Evolutionary conservation across 2,113 vertebrate genomes (phyloP).

Genomic region (Prolemur simus): DNA sequence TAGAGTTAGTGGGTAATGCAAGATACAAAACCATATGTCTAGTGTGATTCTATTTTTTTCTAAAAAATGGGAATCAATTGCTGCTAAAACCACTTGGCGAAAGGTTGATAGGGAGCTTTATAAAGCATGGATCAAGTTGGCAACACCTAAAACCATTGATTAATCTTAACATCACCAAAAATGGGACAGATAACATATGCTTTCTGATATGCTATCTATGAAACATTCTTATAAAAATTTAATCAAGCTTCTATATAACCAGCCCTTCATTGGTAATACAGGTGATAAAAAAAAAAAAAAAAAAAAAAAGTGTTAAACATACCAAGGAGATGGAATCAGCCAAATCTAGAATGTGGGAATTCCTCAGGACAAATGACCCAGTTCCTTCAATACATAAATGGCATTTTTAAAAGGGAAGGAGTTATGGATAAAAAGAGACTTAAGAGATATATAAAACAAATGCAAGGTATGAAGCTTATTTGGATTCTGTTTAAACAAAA

Average conservation of each 20-base stretch:
- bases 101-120: not conserved
- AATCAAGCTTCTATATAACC: not conserved
- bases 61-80: not conserved
- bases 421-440: not conserved
- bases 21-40: not conserved
- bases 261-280: conserved; percentile 29
- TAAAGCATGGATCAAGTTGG: not conserved
- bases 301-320: not conserved
- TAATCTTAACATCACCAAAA: not conserved
- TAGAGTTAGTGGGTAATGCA: not conserved
- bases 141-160: not conserved
- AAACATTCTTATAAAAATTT: not conserved
- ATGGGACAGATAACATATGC: not conserved
- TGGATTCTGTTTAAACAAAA: not conserved
- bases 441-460: not conserved
- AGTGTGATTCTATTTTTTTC: not conserved
- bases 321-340: not conserved
- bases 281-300: not conserved
- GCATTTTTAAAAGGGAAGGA: not conserved
- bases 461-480: not conserved
- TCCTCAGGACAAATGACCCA: not conserved
- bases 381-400: conserved; percentile 42
- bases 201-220: not conserved
- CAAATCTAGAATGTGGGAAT: not conserved
- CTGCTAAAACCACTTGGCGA: not conserved